Conservation (phyloP, 2,888 invertebrate genomes). For the Ophion ellenae region DNA sequence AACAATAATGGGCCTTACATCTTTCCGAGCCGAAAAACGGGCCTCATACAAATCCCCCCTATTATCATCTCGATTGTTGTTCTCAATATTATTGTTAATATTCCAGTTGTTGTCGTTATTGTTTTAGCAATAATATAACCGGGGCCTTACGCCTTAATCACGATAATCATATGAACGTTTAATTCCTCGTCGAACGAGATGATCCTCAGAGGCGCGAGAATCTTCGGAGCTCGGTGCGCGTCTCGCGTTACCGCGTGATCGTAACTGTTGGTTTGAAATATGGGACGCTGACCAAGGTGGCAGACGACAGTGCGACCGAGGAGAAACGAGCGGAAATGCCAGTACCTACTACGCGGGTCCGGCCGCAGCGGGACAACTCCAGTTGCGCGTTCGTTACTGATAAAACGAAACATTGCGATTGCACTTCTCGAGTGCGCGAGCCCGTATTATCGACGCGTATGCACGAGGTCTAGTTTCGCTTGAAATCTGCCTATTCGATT, state of each 20-base stretch:
- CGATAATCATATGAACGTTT: background rate
- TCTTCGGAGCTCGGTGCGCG: slow-evolving; percentile 47
- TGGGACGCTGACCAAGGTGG: slow-evolving; percentile 50
- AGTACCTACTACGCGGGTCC: background rate
- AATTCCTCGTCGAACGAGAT: background rate
- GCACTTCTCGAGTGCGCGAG: background rate
- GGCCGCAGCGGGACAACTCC: background rate
- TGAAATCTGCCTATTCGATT: background rate
- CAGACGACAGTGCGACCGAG: slow-evolving; percentile 47
- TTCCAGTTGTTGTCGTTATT: background rate
- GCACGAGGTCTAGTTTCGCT: background rate
- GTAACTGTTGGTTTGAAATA: slow-evolving; percentile 61
- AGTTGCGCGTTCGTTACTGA: slow-evolving; percentile 13
- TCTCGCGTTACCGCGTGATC: slow-evolving; percentile 62
- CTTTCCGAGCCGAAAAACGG: background rate
- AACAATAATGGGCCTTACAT: background rate
- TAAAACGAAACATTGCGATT: background rate
- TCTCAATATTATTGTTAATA: background rate
- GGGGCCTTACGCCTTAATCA: background rate
- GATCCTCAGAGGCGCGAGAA: slow-evolving; percentile 29
- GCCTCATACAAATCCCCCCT: background rate
- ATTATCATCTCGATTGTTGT: too few relatives aligned
- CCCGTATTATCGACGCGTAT: background rate
- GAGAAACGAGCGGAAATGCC: slow-evolving; percentile 28
- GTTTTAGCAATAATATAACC: background rate